These are phyloP conservation scores for Netelia fuscicornis DNA, from an alignment of 2,888 invertebrate species.

Conservation along the genomic window DNA sequence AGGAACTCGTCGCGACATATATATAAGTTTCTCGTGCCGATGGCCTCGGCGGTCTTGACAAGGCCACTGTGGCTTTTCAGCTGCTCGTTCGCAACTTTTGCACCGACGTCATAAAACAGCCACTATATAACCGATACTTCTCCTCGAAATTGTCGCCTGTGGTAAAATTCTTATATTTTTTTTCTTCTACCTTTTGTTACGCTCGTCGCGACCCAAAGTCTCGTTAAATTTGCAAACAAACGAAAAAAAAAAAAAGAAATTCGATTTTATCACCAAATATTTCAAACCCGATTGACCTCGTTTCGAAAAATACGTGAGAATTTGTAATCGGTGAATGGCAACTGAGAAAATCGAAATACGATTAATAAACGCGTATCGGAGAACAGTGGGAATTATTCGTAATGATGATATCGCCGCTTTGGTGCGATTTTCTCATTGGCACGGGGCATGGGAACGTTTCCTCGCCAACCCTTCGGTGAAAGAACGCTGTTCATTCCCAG, in stretches of 20 bases:
- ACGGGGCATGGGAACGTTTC: constrained; percentile 71
- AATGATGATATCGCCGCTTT: constrained; percentile 37
- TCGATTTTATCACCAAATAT: too few relatives aligned
- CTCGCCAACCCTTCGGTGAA: constrained; percentile 34
- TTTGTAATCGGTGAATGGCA: not conserved
- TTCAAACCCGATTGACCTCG: too few relatives aligned
- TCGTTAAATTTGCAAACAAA: not conserved
- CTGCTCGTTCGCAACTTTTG: constrained; percentile 25
- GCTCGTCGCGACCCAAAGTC: not conserved
- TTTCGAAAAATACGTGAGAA: too few relatives aligned
- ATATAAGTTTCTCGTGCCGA: constrained; percentile 18
- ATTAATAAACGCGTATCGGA: not conserved
- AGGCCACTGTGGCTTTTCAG: constrained; percentile 54
- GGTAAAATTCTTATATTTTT: not conserved
- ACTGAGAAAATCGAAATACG: not conserved
- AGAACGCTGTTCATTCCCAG: constrained; percentile 35
- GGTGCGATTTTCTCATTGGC: constrained; percentile 74
- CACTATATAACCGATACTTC: constrained; percentile 23
- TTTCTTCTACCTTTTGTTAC: too few relatives aligned
- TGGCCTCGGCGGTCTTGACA: constrained; percentile 44
- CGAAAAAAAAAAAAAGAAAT: too few relatives aligned
- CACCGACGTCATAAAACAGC: constrained; percentile 39
- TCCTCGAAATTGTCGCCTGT: not conserved
- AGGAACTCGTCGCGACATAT: constrained; percentile 44
- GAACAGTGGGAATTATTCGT: not conserved